Evolutionary conservation across 64 coral and sea anemone species (phyloP).

Genomic region (Dendronephthya gigantea): DNA sequence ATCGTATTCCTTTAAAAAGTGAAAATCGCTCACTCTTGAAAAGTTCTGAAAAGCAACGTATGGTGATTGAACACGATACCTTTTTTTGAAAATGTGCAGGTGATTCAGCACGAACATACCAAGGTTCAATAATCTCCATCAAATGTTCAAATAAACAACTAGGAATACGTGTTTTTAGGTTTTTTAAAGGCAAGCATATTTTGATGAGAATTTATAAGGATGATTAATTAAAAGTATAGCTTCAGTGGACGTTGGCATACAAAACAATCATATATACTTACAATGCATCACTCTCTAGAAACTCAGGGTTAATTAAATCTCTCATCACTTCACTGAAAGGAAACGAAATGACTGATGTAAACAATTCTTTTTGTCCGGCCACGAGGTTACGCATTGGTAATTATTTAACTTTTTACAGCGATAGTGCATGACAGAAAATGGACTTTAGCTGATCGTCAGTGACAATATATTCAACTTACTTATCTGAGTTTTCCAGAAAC

Average conservation of each 20-base stretch:
- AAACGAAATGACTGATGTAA: not conserved
- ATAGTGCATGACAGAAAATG: too few species aligned
- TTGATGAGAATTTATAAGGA: too few species aligned
- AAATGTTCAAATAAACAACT: slow-evolving; percentile 80
- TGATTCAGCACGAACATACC: slow-evolving; percentile 54
- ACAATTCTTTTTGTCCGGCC: not conserved
- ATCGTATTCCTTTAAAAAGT: too few species aligned
- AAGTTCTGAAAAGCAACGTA: not conserved
- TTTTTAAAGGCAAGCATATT: too few species aligned
- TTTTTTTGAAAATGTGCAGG: slow-evolving; percentile 1
- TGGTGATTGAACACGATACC: not conserved
- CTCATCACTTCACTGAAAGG: slow-evolving; percentile 30
- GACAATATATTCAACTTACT: not conserved
- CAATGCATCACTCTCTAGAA: slow-evolving; percentile 89
- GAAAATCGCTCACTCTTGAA: too few species aligned
- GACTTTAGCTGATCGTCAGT: not conserved
- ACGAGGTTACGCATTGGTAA: too few species aligned
- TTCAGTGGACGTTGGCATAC: too few species aligned
- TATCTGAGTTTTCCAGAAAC: slow-evolving; percentile 12
- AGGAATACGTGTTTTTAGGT: too few species aligned
- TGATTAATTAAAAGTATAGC: not conserved
- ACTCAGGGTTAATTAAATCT: slow-evolving; percentile 63
- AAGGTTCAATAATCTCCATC: slow-evolving; percentile 82
- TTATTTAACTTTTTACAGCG: too few species aligned
- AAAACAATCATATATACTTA: slow-evolving; percentile 48